Conservation (phyloP, 1,140 invertebrate genomes). For the Euschistus heros region DNA sequence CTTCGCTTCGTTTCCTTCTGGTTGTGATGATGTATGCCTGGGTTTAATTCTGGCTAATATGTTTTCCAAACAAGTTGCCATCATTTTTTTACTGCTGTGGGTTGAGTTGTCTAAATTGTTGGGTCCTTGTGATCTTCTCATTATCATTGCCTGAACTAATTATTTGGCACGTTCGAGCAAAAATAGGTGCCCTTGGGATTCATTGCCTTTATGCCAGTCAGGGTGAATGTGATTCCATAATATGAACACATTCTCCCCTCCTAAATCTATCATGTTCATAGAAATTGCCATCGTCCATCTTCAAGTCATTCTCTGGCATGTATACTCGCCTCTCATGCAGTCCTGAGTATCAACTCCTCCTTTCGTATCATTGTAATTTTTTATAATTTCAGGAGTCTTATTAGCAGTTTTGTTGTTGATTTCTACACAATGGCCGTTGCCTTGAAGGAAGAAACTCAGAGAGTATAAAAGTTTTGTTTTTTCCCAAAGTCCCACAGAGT, state of each 20-base stretch:
- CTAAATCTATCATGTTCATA: too few relatives aligned
- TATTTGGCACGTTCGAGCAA: neutral
- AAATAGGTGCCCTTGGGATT: neutral
- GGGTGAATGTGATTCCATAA: too few relatives aligned
- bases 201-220: too few relatives aligned
- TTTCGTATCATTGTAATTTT: neutral
- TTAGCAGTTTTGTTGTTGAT: neutral
- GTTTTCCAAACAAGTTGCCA: too few relatives aligned
- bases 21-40: too few relatives aligned
- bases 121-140: too few relatives aligned
- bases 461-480: neutral
- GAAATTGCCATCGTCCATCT: neutral
- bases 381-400: neutral
- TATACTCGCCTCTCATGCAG: neutral
- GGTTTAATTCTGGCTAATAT: too few relatives aligned
- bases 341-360: neutral
- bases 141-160: too few relatives aligned
- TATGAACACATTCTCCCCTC: too few relatives aligned
- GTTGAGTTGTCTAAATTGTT: too few relatives aligned
- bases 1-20: too few relatives aligned
- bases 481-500: neutral
- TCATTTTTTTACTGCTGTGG: too few relatives aligned
- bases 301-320: neutral
- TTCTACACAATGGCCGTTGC: neutral
- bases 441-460: neutral